Conservation (phyloP, 23 tunicate genomes). For the Trididemnum nubilum region DNA sequence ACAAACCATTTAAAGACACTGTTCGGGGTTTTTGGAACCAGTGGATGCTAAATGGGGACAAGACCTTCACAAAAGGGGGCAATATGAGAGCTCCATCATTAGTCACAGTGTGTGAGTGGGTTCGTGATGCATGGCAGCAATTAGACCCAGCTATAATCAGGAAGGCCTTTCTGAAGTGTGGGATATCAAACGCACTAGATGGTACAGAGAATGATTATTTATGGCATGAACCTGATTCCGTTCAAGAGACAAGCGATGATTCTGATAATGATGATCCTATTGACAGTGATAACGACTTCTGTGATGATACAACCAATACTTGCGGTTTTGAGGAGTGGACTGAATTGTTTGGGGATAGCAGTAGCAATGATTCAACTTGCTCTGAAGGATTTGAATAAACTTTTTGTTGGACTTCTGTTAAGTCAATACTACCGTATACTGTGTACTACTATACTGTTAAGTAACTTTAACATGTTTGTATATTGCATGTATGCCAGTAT, state of each 20-base stretch:
- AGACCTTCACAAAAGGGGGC: slow-evolving; percentile 7
- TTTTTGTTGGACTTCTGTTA: no score
- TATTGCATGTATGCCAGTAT: no score
- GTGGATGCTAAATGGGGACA: slow-evolving; percentile 12
- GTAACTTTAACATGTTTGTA: no score
- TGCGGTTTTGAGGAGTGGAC: no score
- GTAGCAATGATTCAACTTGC: not conserved
- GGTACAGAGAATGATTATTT: slow-evolving; percentile 1
- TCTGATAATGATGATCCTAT: slow-evolving; percentile 3
- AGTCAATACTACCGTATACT: no score
- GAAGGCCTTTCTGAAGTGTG: slow-evolving; percentile 5
- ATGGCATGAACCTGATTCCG: not conserved
- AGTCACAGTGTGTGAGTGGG: not conserved
- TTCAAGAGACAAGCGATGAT: not conserved
- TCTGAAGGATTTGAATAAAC: no score
- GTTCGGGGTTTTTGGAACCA: not conserved
- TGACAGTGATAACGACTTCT: slow-evolving; percentile 7
- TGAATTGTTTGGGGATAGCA: no score
- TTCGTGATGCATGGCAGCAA: not conserved
- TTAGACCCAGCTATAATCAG: not conserved
- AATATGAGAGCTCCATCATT: not conserved
- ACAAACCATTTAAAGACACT: slow-evolving; percentile 17
- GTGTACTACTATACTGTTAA: no score
- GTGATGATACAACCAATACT: no score
- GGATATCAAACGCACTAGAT: slow-evolving; percentile 8